Percentiles rank a stretch among this genome's conserved stretches.
Evolutionary conservation across 1,140 invertebrate species (phyloP).

Genomic region (Drosophila kanapiae): DNA sequence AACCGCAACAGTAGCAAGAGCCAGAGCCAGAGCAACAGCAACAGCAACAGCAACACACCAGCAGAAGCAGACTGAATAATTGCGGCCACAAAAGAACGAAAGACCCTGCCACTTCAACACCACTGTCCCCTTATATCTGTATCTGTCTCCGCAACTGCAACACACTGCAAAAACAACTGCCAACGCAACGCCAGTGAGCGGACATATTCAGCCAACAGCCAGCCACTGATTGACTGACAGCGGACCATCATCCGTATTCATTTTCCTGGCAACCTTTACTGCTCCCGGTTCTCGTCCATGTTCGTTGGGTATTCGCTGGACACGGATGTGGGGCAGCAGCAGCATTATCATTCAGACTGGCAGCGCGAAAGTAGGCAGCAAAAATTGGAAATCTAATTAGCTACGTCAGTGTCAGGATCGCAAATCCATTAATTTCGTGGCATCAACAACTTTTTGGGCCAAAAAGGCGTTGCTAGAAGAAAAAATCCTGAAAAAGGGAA

Average conservation of each 20-base stretch:
- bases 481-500: slow-evolving; percentile 42
- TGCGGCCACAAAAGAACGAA: slow-evolving; percentile 36
- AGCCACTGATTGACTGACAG: slow-evolving; percentile 31
- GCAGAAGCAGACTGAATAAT: slow-evolving; percentile 32
- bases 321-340: slow-evolving; percentile 24
- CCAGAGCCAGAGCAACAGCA: slow-evolving; percentile 15
- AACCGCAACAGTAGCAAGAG: slow-evolving; percentile 25
- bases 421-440: slow-evolving; percentile 46
- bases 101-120: slow-evolving; percentile 12
- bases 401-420: slow-evolving; percentile 50
- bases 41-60: slow-evolving; percentile 33
- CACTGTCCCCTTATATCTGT: slow-evolving; percentile 5
- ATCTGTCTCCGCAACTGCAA: slow-evolving; percentile 10
- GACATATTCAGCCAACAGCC: slow-evolving; percentile 18
- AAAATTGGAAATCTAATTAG: slow-evolving; percentile 56
- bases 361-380: slow-evolving; percentile 25
- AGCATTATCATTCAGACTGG: slow-evolving; percentile 1
- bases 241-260: slow-evolving; percentile 35
- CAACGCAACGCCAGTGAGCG: slow-evolving; percentile 25
- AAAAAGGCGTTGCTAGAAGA: slow-evolving; percentile 46
- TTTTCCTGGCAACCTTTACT: slow-evolving; percentile 3
- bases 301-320: slow-evolving; percentile 17
- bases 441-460: slow-evolving; percentile 37
- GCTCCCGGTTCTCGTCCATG: slow-evolving; percentile 12
- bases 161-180: slow-evolving; percentile 29